Percentiles rank a stretch among this genome's conserved stretches.
Evolutionary conservation across 2,888 invertebrate genomes (phyloP).

Genomic region (Abscondita cerata): DNA sequence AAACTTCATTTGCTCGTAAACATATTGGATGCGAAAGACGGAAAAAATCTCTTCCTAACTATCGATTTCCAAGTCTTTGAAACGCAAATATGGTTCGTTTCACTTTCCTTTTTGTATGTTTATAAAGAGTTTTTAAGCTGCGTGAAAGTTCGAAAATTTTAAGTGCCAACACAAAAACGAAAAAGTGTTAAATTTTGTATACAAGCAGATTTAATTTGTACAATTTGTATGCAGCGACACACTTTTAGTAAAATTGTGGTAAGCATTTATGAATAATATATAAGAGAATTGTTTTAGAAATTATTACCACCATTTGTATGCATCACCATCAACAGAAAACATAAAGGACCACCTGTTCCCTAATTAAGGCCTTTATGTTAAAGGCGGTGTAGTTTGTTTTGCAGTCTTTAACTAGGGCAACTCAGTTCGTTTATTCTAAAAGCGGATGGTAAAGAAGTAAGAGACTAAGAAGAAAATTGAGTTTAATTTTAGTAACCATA

Average conservation of each 20-base stretch:
- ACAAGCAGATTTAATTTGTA: too few relatives aligned
- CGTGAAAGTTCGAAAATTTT: too few relatives aligned
- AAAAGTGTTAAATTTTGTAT: too few relatives aligned
- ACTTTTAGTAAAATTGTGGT: conserved; percentile 2
- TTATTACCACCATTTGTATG: conserved; percentile 31
- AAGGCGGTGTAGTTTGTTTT: conserved; percentile 36
- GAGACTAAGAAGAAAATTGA: conserved; percentile 14
- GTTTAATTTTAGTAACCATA: neutral
- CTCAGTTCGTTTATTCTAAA: conserved; percentile 20
- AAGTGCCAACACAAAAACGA: too few relatives aligned
- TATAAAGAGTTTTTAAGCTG: too few relatives aligned
- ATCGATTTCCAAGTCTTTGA: too few relatives aligned
- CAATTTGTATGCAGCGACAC: too few relatives aligned
- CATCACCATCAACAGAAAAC: conserved; percentile 22
- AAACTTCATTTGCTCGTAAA: too few relatives aligned
- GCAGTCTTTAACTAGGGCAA: conserved; percentile 30
- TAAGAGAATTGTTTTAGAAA: conserved; percentile 9
- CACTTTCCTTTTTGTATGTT: too few relatives aligned
- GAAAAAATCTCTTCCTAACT: too few relatives aligned
- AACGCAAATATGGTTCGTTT: too few relatives aligned
- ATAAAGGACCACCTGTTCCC: conserved; percentile 31
- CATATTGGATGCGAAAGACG: too few relatives aligned
- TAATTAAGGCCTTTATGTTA: conserved; percentile 35
- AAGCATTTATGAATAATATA: conserved; percentile 7
- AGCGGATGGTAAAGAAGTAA: conserved; percentile 25